Evolutionary conservation across 2,888 invertebrate genomes (phyloP).

Genomic region (Caenorhabditis afra): DNA sequence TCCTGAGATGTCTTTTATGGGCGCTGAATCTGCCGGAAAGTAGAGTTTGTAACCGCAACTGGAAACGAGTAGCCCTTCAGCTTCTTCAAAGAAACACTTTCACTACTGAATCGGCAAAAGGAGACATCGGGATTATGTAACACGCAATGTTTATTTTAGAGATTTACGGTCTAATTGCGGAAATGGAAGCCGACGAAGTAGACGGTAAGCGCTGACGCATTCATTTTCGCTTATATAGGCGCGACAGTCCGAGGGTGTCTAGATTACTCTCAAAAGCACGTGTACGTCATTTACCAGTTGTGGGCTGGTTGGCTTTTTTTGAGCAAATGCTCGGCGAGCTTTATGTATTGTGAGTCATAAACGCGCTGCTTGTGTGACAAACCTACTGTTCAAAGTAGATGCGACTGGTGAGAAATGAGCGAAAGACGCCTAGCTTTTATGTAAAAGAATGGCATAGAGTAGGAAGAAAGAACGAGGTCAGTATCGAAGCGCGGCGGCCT

Average conservation of each 20-base stretch:
- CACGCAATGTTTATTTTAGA: constrained; percentile 49
- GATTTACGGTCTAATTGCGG: constrained; percentile 55
- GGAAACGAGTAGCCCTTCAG: constrained; percentile 32
- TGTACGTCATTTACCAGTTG: constrained; percentile 48
- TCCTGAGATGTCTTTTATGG: no score
- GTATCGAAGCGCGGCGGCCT: no score
- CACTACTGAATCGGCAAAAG: constrained; percentile 40
- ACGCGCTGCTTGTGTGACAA: constrained; percentile 1
- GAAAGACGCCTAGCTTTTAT: no score
- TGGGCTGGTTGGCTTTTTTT: neutral
- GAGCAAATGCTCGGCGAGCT: constrained; percentile 13
- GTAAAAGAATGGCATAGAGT: no score
- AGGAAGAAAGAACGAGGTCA: no score
- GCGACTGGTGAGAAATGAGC: no score
- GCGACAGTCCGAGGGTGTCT: neutral
- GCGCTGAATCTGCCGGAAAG: neutral
- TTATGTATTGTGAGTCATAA: constrained; percentile 29
- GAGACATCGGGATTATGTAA: constrained; percentile 58
- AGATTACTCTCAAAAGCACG: constrained; percentile 4
- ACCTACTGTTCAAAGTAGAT: neutral
- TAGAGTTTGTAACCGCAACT: constrained; percentile 31
- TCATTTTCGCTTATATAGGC: constrained; percentile 40
- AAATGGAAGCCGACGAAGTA: constrained; percentile 31
- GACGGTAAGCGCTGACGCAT: constrained; percentile 24
- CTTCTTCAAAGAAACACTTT: constrained; percentile 42